Percentiles rank a stretch among this genome's conserved stretches.
phyloP scores from a whole-genome alignment of 92 coral and sea anemone species.

The Umimayanthus chanpuru region DNA sequence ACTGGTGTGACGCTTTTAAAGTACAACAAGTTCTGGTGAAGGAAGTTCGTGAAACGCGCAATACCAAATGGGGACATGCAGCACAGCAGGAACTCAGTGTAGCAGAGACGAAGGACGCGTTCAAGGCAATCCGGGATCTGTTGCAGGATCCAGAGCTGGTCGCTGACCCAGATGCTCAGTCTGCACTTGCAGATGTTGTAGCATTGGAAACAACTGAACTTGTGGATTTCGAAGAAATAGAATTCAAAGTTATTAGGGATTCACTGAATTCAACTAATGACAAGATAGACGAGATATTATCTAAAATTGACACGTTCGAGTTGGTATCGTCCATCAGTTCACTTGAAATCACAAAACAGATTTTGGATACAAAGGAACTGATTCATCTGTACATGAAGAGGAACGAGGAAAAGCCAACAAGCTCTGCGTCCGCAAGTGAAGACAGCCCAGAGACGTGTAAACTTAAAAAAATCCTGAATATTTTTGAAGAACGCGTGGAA shows the following conservation, averaged over 20 bases:
- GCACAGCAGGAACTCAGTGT: constrained; percentile 60
- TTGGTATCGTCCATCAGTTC: neutral
- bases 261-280: constrained; percentile 16
- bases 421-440: neutral
- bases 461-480: neutral
- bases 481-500: neutral
- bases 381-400: neutral
- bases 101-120: constrained; percentile 67
- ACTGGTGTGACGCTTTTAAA: constrained; percentile 64
- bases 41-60: constrained; percentile 66
- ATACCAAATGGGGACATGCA: constrained; percentile 81
- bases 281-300: constrained; percentile 24
- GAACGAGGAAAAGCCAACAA: neutral
- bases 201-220: constrained; percentile 43
- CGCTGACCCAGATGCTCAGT: constrained; percentile 56
- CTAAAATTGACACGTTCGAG: neutral
- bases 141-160: constrained; percentile 73
- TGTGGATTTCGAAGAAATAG: constrained; percentile 54
- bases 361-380: neutral
- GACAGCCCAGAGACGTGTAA: neutral
- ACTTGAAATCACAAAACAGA: neutral
- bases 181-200: constrained; percentile 44
- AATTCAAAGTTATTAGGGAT: constrained; percentile 33
- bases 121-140: constrained; percentile 55
- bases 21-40: constrained; percentile 59